phyloP scores from a whole-genome alignment of 1,140 invertebrate species.

The Neodiprion virginianus region DNA sequence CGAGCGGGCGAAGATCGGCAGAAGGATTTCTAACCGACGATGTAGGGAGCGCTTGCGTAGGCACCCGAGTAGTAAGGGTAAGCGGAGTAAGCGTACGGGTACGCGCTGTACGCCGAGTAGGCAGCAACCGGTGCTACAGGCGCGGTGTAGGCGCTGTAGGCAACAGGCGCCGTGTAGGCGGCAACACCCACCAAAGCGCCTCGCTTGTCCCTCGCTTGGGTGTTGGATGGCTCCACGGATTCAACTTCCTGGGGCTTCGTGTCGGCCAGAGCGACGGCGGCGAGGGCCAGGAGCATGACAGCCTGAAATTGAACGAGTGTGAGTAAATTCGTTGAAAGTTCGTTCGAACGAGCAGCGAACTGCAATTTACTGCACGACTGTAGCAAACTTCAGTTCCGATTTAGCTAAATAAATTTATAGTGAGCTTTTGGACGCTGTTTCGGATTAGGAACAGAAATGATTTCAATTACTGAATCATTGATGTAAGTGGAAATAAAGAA shows the following conservation, averaged over 20 bases:
- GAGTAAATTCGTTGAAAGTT: too few species aligned
- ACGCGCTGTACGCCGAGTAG: constrained; percentile 20
- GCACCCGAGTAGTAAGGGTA: constrained; percentile 40
- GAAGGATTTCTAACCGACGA: constrained; percentile 24
- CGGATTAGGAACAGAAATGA: too few species aligned
- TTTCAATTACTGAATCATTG: too few species aligned
- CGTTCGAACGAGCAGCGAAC: too few species aligned
- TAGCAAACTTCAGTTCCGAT: not conserved
- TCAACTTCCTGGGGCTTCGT: constrained; percentile 24
- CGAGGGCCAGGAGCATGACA: constrained; percentile 44
- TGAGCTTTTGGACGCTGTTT: too few species aligned
- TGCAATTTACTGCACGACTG: not conserved
- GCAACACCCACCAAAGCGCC: constrained; percentile 29
- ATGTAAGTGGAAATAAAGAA: too few species aligned
- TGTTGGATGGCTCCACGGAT: constrained; percentile 28
- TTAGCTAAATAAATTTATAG: not conserved
- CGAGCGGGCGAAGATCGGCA: not conserved
- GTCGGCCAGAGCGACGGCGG: constrained; percentile 41
- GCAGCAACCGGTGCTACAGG: constrained; percentile 34
- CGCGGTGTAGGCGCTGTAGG: constrained; percentile 35
- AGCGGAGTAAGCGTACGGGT: constrained; percentile 41
- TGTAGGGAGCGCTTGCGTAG: constrained; percentile 33
- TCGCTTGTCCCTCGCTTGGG: constrained; percentile 44
- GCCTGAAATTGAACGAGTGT: constrained; percentile 31
- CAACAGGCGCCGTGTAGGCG: constrained; percentile 34